These are phyloP conservation scores for Gorsachius goisagi DNA, from an alignment of 2,113 vertebrate genomes.

Conservation along the genomic window DNA sequence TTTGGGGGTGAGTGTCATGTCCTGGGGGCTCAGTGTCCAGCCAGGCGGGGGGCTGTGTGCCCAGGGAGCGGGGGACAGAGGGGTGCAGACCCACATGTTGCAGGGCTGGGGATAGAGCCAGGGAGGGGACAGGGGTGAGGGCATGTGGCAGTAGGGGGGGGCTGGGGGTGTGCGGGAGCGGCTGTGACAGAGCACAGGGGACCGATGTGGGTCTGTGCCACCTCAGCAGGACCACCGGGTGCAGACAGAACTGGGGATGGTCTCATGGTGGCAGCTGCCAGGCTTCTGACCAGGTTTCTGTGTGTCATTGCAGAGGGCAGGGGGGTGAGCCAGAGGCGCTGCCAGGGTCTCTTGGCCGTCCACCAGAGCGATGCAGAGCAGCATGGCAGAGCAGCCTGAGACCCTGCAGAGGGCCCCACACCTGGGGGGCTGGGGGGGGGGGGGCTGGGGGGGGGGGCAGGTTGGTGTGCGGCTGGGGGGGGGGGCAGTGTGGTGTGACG, in stretches of 20 bases:
- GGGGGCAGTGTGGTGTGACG: neutral
- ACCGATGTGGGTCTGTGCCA: neutral
- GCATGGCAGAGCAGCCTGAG: neutral
- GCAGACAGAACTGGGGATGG: neutral
- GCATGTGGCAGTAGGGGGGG: neutral
- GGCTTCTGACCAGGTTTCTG: neutral
- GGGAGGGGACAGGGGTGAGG: neutral
- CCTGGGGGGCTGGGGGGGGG: neutral
- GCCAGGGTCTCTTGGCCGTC: neutral
- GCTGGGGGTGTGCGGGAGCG: neutral
- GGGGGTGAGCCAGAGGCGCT: neutral
- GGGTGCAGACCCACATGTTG: neutral
- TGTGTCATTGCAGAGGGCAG: neutral
- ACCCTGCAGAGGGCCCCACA: neutral
- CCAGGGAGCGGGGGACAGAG: rapidly evolving
- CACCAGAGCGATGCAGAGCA: rapidly evolving
- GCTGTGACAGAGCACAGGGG: rapidly evolving
- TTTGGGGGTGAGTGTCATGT: neutral
- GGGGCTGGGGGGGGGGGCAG: too few species aligned
- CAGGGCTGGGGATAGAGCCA: rapidly evolving
- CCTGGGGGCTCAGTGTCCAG: rapidly evolving
- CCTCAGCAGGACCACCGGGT: neutral
- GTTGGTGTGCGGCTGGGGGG: neutral
- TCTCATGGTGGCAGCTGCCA: neutral
- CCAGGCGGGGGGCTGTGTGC: rapidly evolving